Percentiles rank a stretch among this genome's conserved stretches.
Evolutionary conservation across 2,888 invertebrate species (phyloP).

Genomic region (Leucania comma): DNA sequence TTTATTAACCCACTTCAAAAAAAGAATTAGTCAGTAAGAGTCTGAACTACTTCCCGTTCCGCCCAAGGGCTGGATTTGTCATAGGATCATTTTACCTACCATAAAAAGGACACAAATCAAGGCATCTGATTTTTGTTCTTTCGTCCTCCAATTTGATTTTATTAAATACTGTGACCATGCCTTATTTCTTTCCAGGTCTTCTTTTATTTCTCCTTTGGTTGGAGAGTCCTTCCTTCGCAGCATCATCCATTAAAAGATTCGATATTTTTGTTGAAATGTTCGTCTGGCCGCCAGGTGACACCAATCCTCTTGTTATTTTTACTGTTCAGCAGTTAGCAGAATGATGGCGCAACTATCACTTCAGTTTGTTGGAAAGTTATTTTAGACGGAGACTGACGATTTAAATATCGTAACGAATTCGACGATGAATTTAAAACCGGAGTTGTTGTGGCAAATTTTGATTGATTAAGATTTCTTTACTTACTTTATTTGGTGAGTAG

Average conservation of each 20-base stretch:
- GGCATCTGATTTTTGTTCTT: no score
- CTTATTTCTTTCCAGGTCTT: no score
- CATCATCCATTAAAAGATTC: neutral
- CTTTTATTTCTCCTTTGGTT: neutral
- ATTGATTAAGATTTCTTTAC: no score
- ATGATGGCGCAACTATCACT: neutral
- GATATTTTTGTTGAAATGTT: neutral
- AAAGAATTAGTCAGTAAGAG: no score
- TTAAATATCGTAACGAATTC: neutral
- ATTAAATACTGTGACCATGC: no score
- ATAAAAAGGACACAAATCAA: no score
- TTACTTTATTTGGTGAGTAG: no score
- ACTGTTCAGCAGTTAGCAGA: constrained; percentile 1
- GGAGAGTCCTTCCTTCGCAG: neutral
- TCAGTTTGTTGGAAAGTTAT: neutral
- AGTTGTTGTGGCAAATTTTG: neutral
- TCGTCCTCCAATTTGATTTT: no score
- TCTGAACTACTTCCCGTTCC: no score
- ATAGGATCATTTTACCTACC: no score
- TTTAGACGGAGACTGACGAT: neutral
- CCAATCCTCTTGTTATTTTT: neutral
- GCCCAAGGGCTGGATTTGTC: no score
- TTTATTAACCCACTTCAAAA: no score
- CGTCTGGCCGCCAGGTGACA: constrained; percentile 1
- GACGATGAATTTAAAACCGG: neutral